A percentile compares a stretch with the other conserved stretches of the same genome.
phyloP scores from a whole-genome alignment of 2,113 vertebrate genomes.

The Xyrauchen texanus region DNA sequence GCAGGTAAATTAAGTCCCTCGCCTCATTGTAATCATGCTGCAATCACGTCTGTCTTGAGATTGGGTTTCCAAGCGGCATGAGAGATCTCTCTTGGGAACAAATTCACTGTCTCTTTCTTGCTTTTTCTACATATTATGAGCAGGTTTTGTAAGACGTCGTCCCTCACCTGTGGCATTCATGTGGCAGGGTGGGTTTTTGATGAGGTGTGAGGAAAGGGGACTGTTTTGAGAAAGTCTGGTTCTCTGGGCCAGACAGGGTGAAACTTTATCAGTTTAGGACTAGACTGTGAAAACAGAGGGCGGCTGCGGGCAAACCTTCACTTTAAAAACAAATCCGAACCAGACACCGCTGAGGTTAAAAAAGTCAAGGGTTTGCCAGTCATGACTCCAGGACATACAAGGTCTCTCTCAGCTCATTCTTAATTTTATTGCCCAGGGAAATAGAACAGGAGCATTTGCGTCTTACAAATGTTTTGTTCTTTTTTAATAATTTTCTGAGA shows the following conservation, averaged over 20 bases:
- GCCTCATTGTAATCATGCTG: conserved; percentile 55
- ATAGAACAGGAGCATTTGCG: conserved; percentile 41
- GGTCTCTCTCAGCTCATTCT: neutral
- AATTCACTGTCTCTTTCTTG: neutral
- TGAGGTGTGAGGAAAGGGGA: neutral
- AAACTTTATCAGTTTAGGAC: conserved; percentile 25
- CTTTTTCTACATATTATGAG: neutral
- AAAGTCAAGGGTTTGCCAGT: conserved; percentile 12
- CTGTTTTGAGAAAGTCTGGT: neutral
- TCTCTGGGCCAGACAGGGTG: neutral
- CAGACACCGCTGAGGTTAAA: conserved; percentile 1
- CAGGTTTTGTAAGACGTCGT: neutral
- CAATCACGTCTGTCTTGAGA: conserved; percentile 37
- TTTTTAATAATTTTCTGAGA: neutral
- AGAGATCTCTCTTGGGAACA: too few species aligned
- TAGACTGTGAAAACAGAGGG: neutral
- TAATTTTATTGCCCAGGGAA: neutral
- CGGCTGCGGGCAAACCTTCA: neutral
- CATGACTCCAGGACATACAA: neutral
- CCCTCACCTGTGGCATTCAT: neutral
- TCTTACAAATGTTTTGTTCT: conserved; percentile 35
- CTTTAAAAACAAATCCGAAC: conserved; percentile 9
- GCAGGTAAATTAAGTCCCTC: conserved; percentile 53
- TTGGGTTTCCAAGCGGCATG: neutral
- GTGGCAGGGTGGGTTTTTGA: neutral